Percentiles rank a stretch among this genome's conserved stretches.
These are phyloP conservation scores for Tricholauxania praeusta DNA, from an alignment of 2,888 invertebrate genomes.

Conservation along the genomic window DNA sequence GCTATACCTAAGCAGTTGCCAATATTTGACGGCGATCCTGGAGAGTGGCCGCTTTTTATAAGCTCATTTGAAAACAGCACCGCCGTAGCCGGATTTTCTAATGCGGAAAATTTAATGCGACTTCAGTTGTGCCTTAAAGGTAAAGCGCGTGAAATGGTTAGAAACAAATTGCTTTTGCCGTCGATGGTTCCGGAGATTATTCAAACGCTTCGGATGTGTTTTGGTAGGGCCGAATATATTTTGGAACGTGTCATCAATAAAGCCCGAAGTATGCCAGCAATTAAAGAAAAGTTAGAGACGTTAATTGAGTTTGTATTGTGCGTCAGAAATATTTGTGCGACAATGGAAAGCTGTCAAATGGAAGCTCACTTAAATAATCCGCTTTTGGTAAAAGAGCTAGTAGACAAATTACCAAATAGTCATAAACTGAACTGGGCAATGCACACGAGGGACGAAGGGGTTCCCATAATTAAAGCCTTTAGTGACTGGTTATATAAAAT, in stretches of 20 bases:
- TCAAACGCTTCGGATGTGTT: constrained; percentile 34
- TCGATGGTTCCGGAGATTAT: constrained; percentile 40
- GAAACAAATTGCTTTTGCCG: constrained; percentile 32
- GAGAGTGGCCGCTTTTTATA: too few relatives aligned
- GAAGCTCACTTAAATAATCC: constrained; percentile 16
- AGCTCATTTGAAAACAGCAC: too few relatives aligned
- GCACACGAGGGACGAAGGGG: constrained; percentile 5
- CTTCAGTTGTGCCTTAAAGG: constrained; percentile 20
- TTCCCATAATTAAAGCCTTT: not conserved
- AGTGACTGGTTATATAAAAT: not conserved
- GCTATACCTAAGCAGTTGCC: too few relatives aligned
- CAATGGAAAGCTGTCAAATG: constrained; percentile 29
- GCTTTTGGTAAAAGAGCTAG: constrained; percentile 11
- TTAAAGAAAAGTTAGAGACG: constrained; percentile 36
- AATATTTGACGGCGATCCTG: too few relatives aligned
- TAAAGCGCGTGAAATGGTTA: constrained; percentile 37
- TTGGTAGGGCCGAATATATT: constrained; percentile 34
- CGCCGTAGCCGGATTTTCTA: not conserved
- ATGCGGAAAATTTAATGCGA: constrained; percentile 33
- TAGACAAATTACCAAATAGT: constrained; percentile 9
- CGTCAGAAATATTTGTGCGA: constrained; percentile 23
- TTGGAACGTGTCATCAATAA: constrained; percentile 36
- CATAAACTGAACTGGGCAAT: constrained; percentile 39
- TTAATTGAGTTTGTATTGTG: constrained; percentile 30
- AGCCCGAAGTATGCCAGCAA: constrained; percentile 29